Evolutionary conservation across 2,888 invertebrate genomes (phyloP).

Genomic region (Mesorhabditis spiculigera): DNA sequence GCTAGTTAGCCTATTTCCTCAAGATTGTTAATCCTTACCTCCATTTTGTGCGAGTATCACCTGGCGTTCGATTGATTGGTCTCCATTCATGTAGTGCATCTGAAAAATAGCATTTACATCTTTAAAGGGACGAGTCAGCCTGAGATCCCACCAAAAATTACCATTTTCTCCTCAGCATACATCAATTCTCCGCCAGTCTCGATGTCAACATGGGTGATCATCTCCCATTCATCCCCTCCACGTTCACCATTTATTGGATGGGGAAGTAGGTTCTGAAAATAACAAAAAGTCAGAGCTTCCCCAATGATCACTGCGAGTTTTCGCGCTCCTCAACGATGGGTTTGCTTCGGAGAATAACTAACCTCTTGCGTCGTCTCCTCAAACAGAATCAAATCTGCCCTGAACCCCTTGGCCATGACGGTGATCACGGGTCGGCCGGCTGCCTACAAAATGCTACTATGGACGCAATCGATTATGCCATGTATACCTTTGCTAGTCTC

Average conservation of each 20-base stretch:
- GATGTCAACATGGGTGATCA: background rate
- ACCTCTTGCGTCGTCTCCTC: slow-evolving; percentile 2
- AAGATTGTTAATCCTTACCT: too few relatives aligned
- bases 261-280: background rate
- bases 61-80: too few relatives aligned
- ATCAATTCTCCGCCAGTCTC: slow-evolving; percentile 3
- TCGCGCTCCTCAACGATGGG: background rate
- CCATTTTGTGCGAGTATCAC: too few relatives aligned
- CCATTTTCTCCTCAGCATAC: background rate
- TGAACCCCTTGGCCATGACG: background rate
- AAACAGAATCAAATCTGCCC: background rate
- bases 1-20: too few relatives aligned
- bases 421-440: background rate
- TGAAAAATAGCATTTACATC: too few relatives aligned
- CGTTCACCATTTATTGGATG: background rate
- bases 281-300: background rate
- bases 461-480: background rate
- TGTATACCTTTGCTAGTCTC: slow-evolving; percentile 26
- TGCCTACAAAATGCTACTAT: background rate
- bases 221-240: background rate
- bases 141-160: too few relatives aligned
- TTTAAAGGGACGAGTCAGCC: too few relatives aligned
- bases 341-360: background rate
- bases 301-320: background rate
- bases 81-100: too few relatives aligned